A percentile compares a stretch with the other conserved stretches of the same genome.
These are phyloP conservation scores for Vulpes ferrilata DNA, from an alignment of 2,113 vertebrate species.

Conservation along the genomic window DNA sequence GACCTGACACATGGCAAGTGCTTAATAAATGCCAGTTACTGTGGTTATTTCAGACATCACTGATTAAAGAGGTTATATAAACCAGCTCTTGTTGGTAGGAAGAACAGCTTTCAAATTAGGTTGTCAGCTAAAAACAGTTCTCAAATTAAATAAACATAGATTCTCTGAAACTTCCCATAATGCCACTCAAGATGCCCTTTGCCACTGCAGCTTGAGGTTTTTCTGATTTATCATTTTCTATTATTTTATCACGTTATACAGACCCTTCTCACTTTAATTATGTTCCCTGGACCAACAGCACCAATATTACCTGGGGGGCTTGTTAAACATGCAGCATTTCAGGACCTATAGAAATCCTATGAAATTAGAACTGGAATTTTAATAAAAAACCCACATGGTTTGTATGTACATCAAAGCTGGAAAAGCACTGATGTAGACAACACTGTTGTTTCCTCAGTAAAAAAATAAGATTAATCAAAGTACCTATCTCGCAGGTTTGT, in stretches of 20 bases:
- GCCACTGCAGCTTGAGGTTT: neutral
- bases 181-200: neutral
- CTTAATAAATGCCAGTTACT: neutral
- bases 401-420: neutral
- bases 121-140: neutral
- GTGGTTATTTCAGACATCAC: neutral
- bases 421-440: neutral
- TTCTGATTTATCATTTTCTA: constrained; percentile 3
- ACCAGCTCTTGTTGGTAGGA: neutral
- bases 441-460: neutral
- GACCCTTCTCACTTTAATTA: neutral
- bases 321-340: neutral
- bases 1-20: neutral
- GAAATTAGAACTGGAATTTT: constrained; percentile 30
- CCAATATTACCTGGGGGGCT: neutral
- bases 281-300: neutral
- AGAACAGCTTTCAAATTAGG: neutral
- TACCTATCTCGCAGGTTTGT: neutral
- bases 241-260: neutral
- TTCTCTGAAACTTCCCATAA: neutral
- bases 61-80: neutral
- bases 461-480: neutral
- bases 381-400: neutral
- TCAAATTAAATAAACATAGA: constrained; percentile 32
- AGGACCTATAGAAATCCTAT: neutral